phyloP scores from a whole-genome alignment of 2,113 vertebrate species.

The Pangasianodon hypophthalmus region DNA sequence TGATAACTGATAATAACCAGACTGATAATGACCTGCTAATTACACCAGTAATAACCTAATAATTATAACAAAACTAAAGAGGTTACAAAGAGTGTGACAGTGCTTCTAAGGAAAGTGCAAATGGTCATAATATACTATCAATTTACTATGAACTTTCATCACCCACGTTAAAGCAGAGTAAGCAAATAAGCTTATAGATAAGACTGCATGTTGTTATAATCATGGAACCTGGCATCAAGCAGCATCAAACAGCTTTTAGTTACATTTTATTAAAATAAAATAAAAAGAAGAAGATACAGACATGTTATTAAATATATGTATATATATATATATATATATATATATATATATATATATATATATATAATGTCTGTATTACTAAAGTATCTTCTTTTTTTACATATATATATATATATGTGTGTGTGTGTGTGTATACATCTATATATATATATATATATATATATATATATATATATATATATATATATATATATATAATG shows the following conservation, averaged over 20 bases:
- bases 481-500: too few relatives aligned
- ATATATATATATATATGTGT: too few relatives aligned
- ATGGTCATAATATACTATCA: neutral
- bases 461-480: too few relatives aligned
- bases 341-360: too few relatives aligned
- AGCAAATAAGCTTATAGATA: neutral
- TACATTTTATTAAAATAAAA: neutral
- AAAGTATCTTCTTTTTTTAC: too few relatives aligned
- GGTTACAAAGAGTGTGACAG: neutral
- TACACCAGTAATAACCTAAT: conserved; percentile 41
- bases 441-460: too few relatives aligned
- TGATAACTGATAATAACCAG: conserved; percentile 20
- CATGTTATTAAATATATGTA: too few relatives aligned
- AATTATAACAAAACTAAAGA: conserved; percentile 37
- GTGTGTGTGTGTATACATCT: too few relatives aligned
- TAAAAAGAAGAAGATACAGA: too few relatives aligned
- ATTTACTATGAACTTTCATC: neutral
- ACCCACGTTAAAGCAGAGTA: neutral
- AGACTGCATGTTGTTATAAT: neutral
- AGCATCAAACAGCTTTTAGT: neutral
- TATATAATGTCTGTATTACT: too few relatives aligned
- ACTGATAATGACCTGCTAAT: neutral
- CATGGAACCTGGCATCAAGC: neutral
- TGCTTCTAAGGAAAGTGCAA: neutral
- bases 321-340: too few relatives aligned